Conservation (phyloP, 2,888 invertebrate species). For the Muschampia plurimacula region DNA sequence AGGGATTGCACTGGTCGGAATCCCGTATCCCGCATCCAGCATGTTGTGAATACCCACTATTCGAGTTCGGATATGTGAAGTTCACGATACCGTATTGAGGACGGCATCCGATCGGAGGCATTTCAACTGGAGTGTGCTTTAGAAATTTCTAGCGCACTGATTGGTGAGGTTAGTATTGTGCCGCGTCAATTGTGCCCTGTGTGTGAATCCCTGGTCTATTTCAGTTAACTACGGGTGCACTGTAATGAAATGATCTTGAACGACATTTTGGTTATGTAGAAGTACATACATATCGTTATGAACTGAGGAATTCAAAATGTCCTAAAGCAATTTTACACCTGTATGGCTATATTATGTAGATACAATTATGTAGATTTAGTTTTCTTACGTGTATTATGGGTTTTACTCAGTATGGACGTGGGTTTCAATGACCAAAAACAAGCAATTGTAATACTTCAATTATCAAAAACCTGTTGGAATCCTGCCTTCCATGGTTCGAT, state of each 20-base stretch:
- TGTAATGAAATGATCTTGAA: constrained; percentile 10
- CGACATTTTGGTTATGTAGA: background rate
- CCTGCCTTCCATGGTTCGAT: too few relatives aligned
- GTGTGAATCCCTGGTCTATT: constrained; percentile 22
- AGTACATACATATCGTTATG: background rate
- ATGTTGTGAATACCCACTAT: constrained; percentile 58
- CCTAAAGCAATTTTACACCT: too few relatives aligned
- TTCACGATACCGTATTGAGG: constrained; percentile 26
- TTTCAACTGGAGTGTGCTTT: constrained; percentile 41
- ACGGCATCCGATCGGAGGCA: constrained; percentile 34
- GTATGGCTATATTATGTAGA: too few relatives aligned
- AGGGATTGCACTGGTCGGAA: constrained; percentile 44
- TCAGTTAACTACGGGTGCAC: constrained; percentile 12
- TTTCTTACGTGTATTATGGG: background rate
- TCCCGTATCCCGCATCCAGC: constrained; percentile 51
- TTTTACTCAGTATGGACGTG: background rate
- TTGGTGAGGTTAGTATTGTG: constrained; percentile 16
- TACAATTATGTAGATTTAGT: too few relatives aligned
- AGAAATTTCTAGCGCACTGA: constrained; percentile 41
- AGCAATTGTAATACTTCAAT: too few relatives aligned
- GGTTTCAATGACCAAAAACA: too few relatives aligned
- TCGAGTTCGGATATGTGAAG: constrained; percentile 43
- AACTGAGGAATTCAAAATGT: background rate
- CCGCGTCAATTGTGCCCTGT: constrained; percentile 13
- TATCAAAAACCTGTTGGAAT: too few relatives aligned